Conservation (phyloP, 2,888 invertebrate species). For the Gisinianus flammeolus region DNA sequence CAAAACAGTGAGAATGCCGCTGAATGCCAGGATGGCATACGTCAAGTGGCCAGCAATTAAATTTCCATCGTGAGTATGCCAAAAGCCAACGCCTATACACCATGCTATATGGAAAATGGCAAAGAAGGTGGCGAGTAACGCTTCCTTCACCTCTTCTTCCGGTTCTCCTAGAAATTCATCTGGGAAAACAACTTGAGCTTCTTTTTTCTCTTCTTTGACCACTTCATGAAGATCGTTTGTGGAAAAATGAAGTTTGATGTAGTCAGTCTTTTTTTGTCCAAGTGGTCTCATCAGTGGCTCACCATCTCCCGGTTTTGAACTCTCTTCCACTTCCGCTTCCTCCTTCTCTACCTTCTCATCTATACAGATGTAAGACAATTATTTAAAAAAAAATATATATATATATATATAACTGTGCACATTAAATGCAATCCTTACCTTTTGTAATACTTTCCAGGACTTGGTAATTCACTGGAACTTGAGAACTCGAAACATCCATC, state of each 20-base stretch:
- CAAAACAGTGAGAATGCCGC: slow-evolving; percentile 43
- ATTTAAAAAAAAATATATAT: neutral
- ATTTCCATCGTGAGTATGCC: slow-evolving; percentile 43
- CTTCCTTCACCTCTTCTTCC: slow-evolving; percentile 46
- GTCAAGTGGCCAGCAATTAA: slow-evolving; percentile 37
- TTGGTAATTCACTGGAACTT: neutral
- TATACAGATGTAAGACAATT: neutral
- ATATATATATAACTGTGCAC: neutral
- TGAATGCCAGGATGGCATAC: slow-evolving; percentile 41
- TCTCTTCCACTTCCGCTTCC: neutral
- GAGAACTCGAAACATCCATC: neutral
- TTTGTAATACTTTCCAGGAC: neutral
- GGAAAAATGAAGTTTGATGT: slow-evolving; percentile 9
- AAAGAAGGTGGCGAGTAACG: slow-evolving; percentile 44
- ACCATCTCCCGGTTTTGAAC: neutral
- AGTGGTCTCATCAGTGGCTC: neutral
- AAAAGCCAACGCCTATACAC: slow-evolving; percentile 47
- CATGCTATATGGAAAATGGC: slow-evolving; percentile 46
- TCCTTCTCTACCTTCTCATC: neutral
- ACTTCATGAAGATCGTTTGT: slow-evolving; percentile 3
- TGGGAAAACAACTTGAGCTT: neutral
- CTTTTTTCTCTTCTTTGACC: neutral
- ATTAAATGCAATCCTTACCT: neutral
- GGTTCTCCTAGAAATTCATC: slow-evolving; percentile 17
- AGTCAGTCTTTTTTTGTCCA: neutral